Evolutionary conservation across 2,113 vertebrate species (phyloP), one percentile per base, ranked within the genome.

Genomic region (Pollachius pollachius): DNA sequence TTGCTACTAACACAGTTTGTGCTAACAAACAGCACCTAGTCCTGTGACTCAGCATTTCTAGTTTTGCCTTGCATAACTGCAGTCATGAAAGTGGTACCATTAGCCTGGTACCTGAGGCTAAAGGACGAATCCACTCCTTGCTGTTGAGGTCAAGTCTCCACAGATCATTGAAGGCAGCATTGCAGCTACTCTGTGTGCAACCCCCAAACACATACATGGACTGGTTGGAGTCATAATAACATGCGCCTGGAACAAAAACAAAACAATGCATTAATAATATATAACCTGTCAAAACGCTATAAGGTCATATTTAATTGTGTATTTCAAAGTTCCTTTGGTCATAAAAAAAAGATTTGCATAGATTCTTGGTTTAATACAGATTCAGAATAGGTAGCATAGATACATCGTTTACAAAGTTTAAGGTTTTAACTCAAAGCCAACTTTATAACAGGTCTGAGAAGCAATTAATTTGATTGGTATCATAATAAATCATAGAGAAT

Each of bases 131-230:
- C 97, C 97, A 99, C 83, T 99, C 97, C 85, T 99, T 99, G 90
- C 97, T 99, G 79, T 99, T 99, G 17, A 99, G 94, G 91, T 99
- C 97, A 0, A 99, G 95, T 77, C 97, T 94, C 97, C 97, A 99
- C 64, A 99, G 93, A 86, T 99, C 97, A 15, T 99, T 99, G 87
- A 99, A 99, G 70, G 97, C 97, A 13, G 97, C 96, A 11, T 99
- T 99, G 81, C 97, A 98, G 77, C 96, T 99, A 93, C 97, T 98
- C 86, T 99, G 97, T 3, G 97, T 98, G 81, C 97, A 99, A 85
- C 97, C 97, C 1, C 97, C 97, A 1, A 99, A 99, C 82, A 99
- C 97, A 2, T 99, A 99, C 97, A 99, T 98, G 37, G 97, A 99
- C 87, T 99, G 97, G 82, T 98, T 99, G 5, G 93, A 92, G 0